Percentiles rank a stretch among this genome's conserved stretches.
phyloP scores from a whole-genome alignment of 2,888 invertebrate species.

The Lamproptera curius region DNA sequence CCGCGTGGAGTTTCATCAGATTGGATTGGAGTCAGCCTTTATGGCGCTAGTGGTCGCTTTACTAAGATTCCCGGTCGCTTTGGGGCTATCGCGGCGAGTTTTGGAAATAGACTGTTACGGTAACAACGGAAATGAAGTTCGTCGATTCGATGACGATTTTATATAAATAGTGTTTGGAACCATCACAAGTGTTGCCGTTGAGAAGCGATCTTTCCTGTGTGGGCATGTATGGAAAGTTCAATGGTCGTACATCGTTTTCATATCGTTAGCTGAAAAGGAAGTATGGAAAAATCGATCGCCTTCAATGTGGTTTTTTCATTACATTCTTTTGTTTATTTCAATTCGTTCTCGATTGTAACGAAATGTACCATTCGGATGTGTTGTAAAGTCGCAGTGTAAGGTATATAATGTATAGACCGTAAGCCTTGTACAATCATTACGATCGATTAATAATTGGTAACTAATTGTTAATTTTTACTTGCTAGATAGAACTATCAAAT shows the following conservation, averaged over 20 bases:
- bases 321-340: conserved; percentile 63
- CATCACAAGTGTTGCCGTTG: conserved; percentile 65
- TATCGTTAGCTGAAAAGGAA: conserved; percentile 64
- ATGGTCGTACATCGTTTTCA: conserved; percentile 74
- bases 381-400: conserved; percentile 66
- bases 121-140: not conserved
- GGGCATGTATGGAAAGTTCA: too few species aligned
- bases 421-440: conserved; percentile 47
- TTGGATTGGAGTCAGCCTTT: too few species aligned
- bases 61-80: too few species aligned
- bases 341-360: too few species aligned
- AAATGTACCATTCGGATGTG: conserved; percentile 65
- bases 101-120: too few species aligned
- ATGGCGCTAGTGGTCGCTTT: too few species aligned
- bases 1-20: too few species aligned
- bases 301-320: conserved; percentile 45
- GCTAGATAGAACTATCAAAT: conserved; percentile 78
- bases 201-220: conserved; percentile 54
- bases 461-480: conserved; percentile 77
- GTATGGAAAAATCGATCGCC: conserved; percentile 58
- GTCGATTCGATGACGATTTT: not conserved
- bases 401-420: conserved; percentile 58
- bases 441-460: conserved; percentile 69
- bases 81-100: too few species aligned
- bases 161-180: conserved; percentile 35